Evolutionary conservation across 2,888 invertebrate genomes (phyloP), one percentile per base, ranked within the genome.

Genomic region (Drosophila demipolita): DNA sequence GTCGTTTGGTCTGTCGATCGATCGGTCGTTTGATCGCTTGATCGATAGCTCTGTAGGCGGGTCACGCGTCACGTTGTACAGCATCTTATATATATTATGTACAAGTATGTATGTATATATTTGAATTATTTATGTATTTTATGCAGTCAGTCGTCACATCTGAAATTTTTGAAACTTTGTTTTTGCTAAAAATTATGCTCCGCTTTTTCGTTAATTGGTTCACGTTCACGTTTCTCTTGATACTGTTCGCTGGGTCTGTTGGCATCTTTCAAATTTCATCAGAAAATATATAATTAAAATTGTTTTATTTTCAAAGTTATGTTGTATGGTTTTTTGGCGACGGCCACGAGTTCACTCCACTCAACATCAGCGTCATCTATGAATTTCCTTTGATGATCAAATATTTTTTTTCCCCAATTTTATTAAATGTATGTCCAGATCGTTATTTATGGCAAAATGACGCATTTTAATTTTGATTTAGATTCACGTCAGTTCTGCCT

Each of bases 21-120:
- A 45, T 60, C 62, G 72, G 67, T 68, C 68, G 78, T 59, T 72
- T 63, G 80, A 76, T 73, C 81, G 81, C 60, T 87, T 89, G 89
- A 86, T 85, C 88, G 83, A 82, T 87, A 88, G 82, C 89, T 84
- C 81, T 78, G 90, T 83, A 89, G 84, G 90, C 90, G 88, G 76
- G 88, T 90, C 86, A 89, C 88, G 90, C 86, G 86, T 89, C 85
- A 82, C 77, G 69, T 84, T 72, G 67, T 76, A 71, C 72, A 60
- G 76, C 71, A 68, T 78, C 77, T 80, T 48, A 12, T 35, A 35
- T 33, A 33, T 35, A 33, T 33, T 11, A 35, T 38, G 0, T 9
- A 38, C 8, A 17, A 17, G 17, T n/a, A 11, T 40, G 17, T n/a
- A 2, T 40, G n/a, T 40, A 15, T 15, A 70, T 63, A 77, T 75